phyloP scores from a whole-genome alignment of 2,888 invertebrate species.

The Pachycephus smyrnensis region DNA sequence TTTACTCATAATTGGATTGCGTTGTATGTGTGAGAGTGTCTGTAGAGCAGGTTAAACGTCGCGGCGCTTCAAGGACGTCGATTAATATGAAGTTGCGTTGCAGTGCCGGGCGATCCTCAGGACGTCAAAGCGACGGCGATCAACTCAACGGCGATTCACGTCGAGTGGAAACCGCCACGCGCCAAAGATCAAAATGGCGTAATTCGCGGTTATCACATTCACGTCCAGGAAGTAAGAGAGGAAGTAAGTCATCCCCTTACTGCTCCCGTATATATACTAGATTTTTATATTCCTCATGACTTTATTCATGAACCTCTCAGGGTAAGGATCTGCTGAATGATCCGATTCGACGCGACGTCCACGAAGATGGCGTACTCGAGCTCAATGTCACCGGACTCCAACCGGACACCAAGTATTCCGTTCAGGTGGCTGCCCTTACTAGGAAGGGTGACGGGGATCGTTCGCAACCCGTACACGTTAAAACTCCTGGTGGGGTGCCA shows the following conservation, averaged over 20 bases:
- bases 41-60: constrained; percentile 31
- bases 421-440: constrained; percentile 96
- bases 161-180: constrained; percentile 94
- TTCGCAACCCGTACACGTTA: constrained; percentile 85
- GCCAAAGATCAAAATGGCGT: constrained; percentile 94
- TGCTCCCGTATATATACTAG: neutral
- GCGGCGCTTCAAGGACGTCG: constrained; percentile 28
- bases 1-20: constrained; percentile 32
- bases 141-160: constrained; percentile 96
- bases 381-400: constrained; percentile 90
- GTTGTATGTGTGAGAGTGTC: constrained; percentile 65
- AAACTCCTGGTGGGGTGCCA: constrained; percentile 94
- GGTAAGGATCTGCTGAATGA: constrained; percentile 84
- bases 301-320: constrained; percentile 60
- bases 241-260: constrained; percentile 71
- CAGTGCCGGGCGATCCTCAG: constrained; percentile 98
- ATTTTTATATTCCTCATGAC: neutral
- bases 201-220: constrained; percentile 96
- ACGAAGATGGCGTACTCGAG: constrained; percentile 81
- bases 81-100: constrained; percentile 64
- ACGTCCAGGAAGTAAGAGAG: constrained; percentile 90
- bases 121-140: constrained; percentile 89
- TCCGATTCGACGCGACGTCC: constrained; percentile 87
- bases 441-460: constrained; percentile 97
- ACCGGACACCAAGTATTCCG: constrained; percentile 94